Evolutionary conservation across 2,888 invertebrate species (phyloP), one percentile per base, ranked within the genome.

Genomic region (Barypeithes pellucidus): DNA sequence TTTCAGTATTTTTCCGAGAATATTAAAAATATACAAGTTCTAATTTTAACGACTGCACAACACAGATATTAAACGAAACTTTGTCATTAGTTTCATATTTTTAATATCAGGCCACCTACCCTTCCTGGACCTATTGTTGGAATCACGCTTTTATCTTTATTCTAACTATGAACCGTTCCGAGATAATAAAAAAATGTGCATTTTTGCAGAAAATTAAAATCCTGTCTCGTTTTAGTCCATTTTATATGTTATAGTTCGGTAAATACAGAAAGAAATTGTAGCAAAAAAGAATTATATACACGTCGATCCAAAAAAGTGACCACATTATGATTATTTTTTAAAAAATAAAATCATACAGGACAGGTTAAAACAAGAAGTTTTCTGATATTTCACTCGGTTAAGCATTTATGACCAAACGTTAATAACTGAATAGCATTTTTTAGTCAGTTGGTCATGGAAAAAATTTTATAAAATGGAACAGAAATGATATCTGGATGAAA

Each of bases 191-290:
- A n/a, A 57, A 63, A 33, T 63, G 63, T 63, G 29, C 63, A 63
- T 63, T 63, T 63, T 47, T 63, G 63, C 36, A 63, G 63, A 63
- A 63, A 63, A 63, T 63, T 63, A 63, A 63, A 63, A 63, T 9
- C 47, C 24, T 14, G 33, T 36, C 33, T 63, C 50, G 33, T 47
- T 33, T 18, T 36, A 50, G 47, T 63, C n/a, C 50, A 63, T 63
- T 63, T 36, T 33, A 50, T 16, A 43, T 43, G 7, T 47, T 14
- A 33, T 62, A 62, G 62, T 62, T 22, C 43, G 22, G 60, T 12
- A 12, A 50, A 24, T 41, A 60, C 11, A 39, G 1, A 29, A 4
- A 29, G 9, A 29, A n/a, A n/a, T n/a, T n/a, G n/a, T n/a, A n/a
- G n/a, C n/a, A n/a, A n/a, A n/a, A n/a, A n/a, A n/a, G n/a, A n/a